Conservation (phyloP, 2,888 invertebrate species). For the Cybosia mesomella region DNA sequence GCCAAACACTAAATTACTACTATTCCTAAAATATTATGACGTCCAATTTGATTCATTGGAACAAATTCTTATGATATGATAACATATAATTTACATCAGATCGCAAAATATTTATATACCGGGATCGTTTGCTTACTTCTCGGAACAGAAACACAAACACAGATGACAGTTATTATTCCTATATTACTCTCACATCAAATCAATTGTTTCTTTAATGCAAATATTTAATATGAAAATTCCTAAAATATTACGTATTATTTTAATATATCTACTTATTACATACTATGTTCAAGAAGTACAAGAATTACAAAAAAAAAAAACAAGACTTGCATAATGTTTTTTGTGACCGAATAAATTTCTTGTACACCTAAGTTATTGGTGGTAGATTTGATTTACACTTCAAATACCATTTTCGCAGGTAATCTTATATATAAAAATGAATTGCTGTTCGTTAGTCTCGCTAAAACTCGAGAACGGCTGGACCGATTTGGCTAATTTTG, state of each 20-base stretch:
- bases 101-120: neutral
- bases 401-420: neutral
- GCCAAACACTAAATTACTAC: neutral
- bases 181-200: neutral
- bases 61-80: neutral
- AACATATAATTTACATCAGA: neutral
- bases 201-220: slow-evolving; percentile 2
- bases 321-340: too few relatives aligned
- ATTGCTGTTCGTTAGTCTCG: too few relatives aligned
- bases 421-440: too few relatives aligned
- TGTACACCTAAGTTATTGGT: neutral
- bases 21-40: neutral
- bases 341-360: neutral
- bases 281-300: neutral
- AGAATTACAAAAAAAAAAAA: too few relatives aligned
- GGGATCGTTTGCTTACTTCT: neutral
- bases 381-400: neutral
- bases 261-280: neutral
- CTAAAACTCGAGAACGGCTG: too few relatives aligned
- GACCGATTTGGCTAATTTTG: too few relatives aligned
- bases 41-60: neutral
- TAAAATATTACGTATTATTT: neutral
- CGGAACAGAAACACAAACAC: neutral
- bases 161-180: neutral
- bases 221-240: slow-evolving; percentile 1